Percentiles rank a stretch among this genome's conserved stretches.
These are phyloP conservation scores for Chorisops tibialis DNA, from an alignment of 2,888 invertebrate genomes.

Conservation along the genomic window DNA sequence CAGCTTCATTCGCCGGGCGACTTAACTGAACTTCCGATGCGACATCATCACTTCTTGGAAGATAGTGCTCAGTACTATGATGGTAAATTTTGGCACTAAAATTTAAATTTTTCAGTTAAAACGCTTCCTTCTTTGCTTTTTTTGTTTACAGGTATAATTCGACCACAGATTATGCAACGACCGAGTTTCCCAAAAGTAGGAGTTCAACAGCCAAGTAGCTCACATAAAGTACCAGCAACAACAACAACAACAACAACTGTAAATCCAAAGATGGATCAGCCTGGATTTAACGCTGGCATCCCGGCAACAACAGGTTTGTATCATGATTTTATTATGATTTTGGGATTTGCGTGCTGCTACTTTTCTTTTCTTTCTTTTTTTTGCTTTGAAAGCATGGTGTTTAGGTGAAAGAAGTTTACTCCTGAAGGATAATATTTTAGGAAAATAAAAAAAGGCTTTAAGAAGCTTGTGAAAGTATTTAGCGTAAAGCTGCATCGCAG, in stretches of 20 bases:
- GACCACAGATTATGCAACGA: conserved; percentile 69
- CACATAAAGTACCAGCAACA: conserved; percentile 31
- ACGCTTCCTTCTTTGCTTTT: background rate
- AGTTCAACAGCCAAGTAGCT: conserved; percentile 38
- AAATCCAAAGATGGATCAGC: conserved; percentile 46
- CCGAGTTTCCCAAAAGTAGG: conserved; percentile 61
- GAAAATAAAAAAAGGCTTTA: no score
- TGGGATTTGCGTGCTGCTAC: no score
- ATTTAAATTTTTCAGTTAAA: background rate
- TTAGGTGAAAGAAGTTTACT: no score
- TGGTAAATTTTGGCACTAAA: conserved; percentile 55
- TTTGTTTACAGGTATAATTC: conserved; percentile 63
- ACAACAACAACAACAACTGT: conserved; percentile 48
- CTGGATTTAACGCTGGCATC: conserved; percentile 52
- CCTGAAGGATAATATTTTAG: no score
- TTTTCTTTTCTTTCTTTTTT: no score
- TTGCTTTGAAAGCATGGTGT: no score
- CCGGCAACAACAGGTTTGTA: conserved; percentile 48
- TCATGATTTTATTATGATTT: background rate
- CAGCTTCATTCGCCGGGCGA: conserved; percentile 83
- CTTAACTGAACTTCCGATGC: conserved; percentile 74
- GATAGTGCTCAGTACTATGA: conserved; percentile 76
- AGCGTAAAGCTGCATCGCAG: no score
- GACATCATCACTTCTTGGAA: conserved; percentile 83
- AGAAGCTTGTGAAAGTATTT: no score